phyloP scores from a whole-genome alignment of 1,140 invertebrate genomes.

The Venturia canescens region DNA sequence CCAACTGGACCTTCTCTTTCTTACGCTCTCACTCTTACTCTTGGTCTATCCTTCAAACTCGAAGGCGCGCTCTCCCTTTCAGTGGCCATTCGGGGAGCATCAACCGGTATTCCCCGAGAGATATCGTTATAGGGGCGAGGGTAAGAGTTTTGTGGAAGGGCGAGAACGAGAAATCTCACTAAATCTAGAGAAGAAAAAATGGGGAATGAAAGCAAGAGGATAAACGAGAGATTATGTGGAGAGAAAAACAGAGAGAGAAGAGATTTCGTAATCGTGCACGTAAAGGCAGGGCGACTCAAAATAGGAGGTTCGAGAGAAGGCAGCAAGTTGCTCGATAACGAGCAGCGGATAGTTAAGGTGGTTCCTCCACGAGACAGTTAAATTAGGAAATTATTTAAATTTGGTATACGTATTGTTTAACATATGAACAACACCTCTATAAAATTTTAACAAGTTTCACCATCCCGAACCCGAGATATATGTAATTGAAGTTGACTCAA shows the following conservation, averaged over 20 bases:
- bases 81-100: slow-evolving; percentile 32
- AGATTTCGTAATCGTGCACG: slow-evolving; percentile 60
- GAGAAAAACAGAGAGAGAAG: slow-evolving; percentile 51
- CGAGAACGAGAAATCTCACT: slow-evolving; percentile 34
- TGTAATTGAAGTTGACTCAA: no score
- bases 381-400: no score
- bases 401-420: no score
- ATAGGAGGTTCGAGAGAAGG: slow-evolving; percentile 62
- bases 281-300: slow-evolving; percentile 57
- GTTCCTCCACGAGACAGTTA: no score
- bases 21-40: slow-evolving; percentile 51
- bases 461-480: no score
- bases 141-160: slow-evolving; percentile 36
- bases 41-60: slow-evolving; percentile 45
- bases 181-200: background rate
- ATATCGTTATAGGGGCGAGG: slow-evolving; percentile 38
- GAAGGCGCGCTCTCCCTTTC: slow-evolving; percentile 47
- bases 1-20: slow-evolving; percentile 47
- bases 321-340: slow-evolving; percentile 66
- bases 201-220: slow-evolving; percentile 54
- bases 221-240: slow-evolving; percentile 50
- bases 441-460: no score
- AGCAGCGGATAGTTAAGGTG: no score
- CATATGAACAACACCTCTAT: no score
- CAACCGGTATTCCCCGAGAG: background rate